phyloP scores from a whole-genome alignment of 1,140 invertebrate genomes.

The Ceratitis capitata region DNA sequence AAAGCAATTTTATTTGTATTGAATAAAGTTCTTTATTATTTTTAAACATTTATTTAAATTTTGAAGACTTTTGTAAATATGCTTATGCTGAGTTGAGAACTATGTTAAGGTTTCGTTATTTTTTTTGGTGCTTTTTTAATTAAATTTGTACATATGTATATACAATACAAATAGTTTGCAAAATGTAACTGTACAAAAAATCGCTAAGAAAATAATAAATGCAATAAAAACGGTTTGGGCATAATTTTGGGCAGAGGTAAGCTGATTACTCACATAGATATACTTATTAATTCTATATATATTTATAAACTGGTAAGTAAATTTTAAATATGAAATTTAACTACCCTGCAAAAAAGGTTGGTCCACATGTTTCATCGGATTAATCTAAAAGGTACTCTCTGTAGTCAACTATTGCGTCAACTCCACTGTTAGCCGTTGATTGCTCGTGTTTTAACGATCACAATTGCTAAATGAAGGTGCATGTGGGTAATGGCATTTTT shows the following conservation, averaged over 20 bases:
- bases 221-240: neutral
- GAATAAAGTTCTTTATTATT: neutral
- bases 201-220: neutral
- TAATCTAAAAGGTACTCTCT: no score
- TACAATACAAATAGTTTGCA: neutral
- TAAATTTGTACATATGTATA: neutral
- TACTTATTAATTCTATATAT: neutral
- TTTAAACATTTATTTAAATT: no score
- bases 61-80: slow-evolving; percentile 18
- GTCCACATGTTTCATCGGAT: no score
- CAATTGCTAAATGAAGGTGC: no score
- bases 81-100: neutral
- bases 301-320: neutral
- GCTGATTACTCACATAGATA: neutral
- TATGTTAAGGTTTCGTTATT: neutral
- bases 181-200: neutral
- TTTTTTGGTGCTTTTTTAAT: neutral
- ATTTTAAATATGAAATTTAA: no score
- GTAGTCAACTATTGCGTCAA: no score
- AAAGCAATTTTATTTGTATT: neutral
- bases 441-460: no score
- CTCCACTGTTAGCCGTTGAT: no score
- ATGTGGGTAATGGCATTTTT: no score
- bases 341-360: no score
- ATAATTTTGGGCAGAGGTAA: neutral